A percentile compares a stretch with the other conserved stretches of the same genome.
phyloP scores from a whole-genome alignment of 2,888 invertebrate genomes.

The Agrotis clavis region DNA sequence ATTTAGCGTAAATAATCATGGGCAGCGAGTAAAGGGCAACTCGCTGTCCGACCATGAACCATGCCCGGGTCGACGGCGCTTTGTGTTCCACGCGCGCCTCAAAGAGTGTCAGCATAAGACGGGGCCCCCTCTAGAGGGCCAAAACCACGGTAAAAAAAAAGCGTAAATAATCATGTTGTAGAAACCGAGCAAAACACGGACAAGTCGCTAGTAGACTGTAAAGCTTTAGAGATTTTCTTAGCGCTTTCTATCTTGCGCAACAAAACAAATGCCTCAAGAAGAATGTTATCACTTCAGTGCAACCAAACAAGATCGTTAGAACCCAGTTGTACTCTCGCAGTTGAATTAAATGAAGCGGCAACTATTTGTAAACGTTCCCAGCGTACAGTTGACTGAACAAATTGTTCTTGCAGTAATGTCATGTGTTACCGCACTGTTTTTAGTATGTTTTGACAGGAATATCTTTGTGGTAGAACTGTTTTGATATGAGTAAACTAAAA shows the following conservation, averaged over 20 bases:
- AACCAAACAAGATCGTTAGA: conserved; percentile 21
- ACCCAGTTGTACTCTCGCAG: conserved; percentile 21
- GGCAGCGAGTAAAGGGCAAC: no score
- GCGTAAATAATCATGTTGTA: no score
- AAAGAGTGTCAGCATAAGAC: no score
- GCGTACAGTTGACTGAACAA: conserved; percentile 17
- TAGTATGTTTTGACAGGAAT: background rate
- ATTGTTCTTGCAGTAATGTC: conserved; percentile 9
- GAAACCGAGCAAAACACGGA: no score
- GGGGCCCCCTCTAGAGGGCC: no score
- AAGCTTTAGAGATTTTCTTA: background rate
- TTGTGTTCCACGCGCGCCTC: no score
- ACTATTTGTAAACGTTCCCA: conserved; percentile 22
- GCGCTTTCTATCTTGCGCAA: background rate
- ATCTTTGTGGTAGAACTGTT: background rate
- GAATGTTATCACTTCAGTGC: conserved; percentile 26
- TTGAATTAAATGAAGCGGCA: conserved; percentile 35
- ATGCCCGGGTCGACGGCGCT: no score
- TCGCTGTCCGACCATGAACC: no score
- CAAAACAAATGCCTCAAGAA: conserved; percentile 22
- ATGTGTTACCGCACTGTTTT: background rate
- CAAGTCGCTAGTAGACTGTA: no score
- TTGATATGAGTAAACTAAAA: background rate
- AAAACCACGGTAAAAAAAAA: no score
- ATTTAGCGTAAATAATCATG: no score